Evolutionary conservation across 2,888 invertebrate genomes (phyloP), one percentile per base, ranked within the genome.

Genomic region (Polietes domitor): DNA sequence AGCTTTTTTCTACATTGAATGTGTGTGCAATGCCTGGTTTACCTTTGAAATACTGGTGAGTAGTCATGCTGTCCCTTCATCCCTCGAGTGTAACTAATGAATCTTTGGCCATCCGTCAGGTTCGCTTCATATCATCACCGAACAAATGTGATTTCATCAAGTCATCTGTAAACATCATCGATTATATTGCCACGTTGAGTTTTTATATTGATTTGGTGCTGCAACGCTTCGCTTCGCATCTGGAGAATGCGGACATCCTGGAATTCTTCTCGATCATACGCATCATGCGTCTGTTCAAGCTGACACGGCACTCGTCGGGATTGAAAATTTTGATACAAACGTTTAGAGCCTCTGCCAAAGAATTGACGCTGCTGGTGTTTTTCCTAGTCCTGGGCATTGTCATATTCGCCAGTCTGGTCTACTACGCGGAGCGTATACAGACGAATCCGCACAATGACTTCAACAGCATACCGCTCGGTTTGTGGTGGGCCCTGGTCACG

Each of bases 11-110:
- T 99, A 98, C 94, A 97, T 99, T 91, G 99, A 99, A 93, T 98
- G 98, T 93, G 96, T 98, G 87, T 99, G 99, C 93, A 99, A 99
- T 93, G 97, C 99, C 85, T 99, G 99, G 99, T 99, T 99, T 93
- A 99, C 99, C 43, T 95, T 99, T 90, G 99, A 99, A 93, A 98
- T 99, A 92, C 94, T 98, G 89, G 92, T 92, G 85, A 91, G 91
- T 87, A 65, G 10, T 24, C 53, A 1, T n/a, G 1, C 43, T 2
- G 12, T 1, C 7, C 5, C 0, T 21, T 28, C 1, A 43, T 4
- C 9, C 9, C n/a, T 21, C 9, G 12, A 5, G 9, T 65, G 17
- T 9, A 50, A 9, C 37, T 9, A 1, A 9, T 2, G 12, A 37
- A 37, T 63, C 21, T 50, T 1, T 41, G n/a, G 21, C 12, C 17